A percentile compares a stretch with the other conserved stretches of the same genome.
phyloP scores from a whole-genome alignment of 1,140 invertebrate species.

The Vollenhovia emeryi region DNA sequence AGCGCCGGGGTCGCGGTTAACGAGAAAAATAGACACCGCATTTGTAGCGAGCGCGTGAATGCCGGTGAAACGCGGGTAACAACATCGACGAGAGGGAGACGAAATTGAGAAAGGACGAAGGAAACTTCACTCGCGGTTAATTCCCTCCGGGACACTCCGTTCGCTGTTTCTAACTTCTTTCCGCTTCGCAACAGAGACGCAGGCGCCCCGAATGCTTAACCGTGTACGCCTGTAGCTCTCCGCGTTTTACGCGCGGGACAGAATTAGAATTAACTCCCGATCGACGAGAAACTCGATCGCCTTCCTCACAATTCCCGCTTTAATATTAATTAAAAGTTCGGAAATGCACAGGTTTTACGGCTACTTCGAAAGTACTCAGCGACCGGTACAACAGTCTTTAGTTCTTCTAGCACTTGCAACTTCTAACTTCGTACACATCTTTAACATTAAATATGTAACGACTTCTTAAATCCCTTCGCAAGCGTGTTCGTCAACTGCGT shows the following conservation, averaged over 20 bases:
- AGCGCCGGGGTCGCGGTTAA: constrained; percentile 56
- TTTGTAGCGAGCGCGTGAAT: constrained; percentile 13
- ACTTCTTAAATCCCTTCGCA: neutral
- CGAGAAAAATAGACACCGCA: constrained; percentile 53
- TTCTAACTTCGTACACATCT: neutral
- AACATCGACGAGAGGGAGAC: neutral
- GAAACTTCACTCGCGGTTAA: constrained; percentile 23
- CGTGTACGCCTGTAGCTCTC: neutral
- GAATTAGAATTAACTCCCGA: neutral
- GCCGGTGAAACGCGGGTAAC: neutral
- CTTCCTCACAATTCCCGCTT: neutral
- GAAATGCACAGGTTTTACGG: neutral
- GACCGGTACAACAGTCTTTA: neutral
- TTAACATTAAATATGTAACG: constrained; percentile 5
- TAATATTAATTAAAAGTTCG: constrained; percentile 12
- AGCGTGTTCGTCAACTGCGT: neutral
- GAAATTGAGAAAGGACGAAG: constrained; percentile 35
- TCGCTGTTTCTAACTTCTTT: neutral
- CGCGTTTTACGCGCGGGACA: neutral
- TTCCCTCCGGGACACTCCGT: constrained; percentile 5
- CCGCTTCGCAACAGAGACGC: neutral
- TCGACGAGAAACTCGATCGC: neutral
- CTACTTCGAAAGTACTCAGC: neutral
- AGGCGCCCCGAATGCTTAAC: neutral
- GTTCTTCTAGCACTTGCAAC: neutral